Conservation (phyloP, 2,888 invertebrate genomes). For the Malthinus seriepunctatus region DNA sequence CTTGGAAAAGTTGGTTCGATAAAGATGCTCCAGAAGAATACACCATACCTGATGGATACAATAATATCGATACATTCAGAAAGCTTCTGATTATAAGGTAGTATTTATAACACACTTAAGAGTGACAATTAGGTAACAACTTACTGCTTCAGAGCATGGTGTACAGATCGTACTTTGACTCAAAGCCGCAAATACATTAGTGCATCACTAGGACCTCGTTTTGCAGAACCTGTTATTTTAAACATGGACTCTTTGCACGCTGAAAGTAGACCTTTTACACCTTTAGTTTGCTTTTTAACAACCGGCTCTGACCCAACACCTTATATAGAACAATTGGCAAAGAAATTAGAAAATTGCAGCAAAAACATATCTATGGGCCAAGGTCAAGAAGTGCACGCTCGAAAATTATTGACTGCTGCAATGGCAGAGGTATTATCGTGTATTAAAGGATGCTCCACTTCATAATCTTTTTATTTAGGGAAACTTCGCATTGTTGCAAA, state of each 20-base stretch:
- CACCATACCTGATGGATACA: conserved; percentile 77
- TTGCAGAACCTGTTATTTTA: conserved; percentile 79
- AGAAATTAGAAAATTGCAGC: conserved; percentile 69
- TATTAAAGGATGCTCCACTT: neutral
- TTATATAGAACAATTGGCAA: conserved; percentile 78
- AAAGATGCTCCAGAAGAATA: conserved; percentile 87
- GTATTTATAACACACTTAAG: neutral
- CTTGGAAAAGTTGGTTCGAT: conserved; percentile 69
- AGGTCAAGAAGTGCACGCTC: conserved; percentile 82
- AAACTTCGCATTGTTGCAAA: conserved; percentile 84
- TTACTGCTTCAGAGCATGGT: conserved; percentile 65
- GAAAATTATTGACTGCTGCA: conserved; percentile 66
- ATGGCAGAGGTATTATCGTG: conserved; percentile 57
- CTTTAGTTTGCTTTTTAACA: conserved; percentile 81
- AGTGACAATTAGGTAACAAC: too few relatives aligned
- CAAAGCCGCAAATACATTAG: conserved; percentile 86
- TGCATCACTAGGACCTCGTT: conserved; percentile 71
- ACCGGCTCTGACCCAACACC: conserved; percentile 90
- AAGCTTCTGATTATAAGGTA: conserved; percentile 76
- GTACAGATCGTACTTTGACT: conserved; percentile 79
- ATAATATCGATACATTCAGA: conserved; percentile 73
- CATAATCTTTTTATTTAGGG: conserved; percentile 60
- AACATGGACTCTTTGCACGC: conserved; percentile 73
- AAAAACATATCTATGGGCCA: conserved; percentile 85
- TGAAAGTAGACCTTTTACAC: conserved; percentile 75